Conservation (phyloP, 2,113 vertebrate species). For the Oxyruncus cristatus region DNA sequence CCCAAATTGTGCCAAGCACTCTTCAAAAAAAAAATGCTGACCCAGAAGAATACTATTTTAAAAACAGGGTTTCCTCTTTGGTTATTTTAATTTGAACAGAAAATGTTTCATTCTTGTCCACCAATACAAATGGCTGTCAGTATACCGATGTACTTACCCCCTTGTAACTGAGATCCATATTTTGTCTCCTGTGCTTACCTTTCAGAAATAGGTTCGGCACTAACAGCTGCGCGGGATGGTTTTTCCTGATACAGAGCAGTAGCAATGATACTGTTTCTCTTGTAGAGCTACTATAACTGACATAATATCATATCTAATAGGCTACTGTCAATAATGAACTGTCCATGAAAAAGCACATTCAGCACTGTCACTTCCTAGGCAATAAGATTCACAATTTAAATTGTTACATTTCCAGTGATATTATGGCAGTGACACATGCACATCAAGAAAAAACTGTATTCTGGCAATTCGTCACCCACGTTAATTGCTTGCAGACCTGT, state of each 20-base stretch:
- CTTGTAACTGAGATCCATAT: accelerated
- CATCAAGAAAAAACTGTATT: background rate
- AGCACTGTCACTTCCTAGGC: conserved; percentile 1
- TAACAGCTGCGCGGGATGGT: background rate
- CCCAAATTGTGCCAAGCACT: background rate
- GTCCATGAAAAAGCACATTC: background rate
- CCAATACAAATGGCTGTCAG: background rate
- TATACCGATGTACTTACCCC: background rate
- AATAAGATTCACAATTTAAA: conserved; percentile 22
- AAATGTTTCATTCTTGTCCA: background rate
- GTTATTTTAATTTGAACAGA: background rate
- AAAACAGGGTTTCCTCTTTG: background rate
- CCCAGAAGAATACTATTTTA: background rate
- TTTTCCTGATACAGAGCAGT: background rate
- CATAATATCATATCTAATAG: background rate
- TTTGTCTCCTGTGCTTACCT: background rate
- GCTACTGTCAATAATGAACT: background rate
- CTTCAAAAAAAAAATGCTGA: background rate
- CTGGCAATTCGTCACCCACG: background rate
- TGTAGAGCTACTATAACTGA: background rate
- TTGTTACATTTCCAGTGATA: background rate
- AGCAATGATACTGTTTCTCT: background rate
- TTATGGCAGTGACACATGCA: background rate
- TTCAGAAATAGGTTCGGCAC: background rate
- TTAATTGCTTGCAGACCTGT: background rate